Base-by-base conservation (phyloP, 2,113 vertebrate species). In the Spea multiplicata region DNA sequence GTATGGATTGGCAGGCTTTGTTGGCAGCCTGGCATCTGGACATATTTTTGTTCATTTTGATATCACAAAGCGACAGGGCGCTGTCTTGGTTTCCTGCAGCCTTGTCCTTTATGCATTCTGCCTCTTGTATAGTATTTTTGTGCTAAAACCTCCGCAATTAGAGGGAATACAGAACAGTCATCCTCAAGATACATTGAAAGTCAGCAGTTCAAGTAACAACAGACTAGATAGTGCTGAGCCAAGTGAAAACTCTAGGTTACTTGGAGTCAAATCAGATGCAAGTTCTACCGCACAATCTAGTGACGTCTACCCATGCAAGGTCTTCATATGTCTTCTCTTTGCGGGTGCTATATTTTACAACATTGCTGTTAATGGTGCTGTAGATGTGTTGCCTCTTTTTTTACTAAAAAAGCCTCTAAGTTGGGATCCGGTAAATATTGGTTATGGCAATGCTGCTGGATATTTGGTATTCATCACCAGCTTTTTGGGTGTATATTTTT, bases 11-110 rank as follows among this genome's bases (percentile, higher is more conserved):
- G 90, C 94, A 0, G 96, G 96, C 0, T 91, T 98, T 82, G 73
- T 96, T 8, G 97, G 95, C 61, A 99, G 96, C 83, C 83, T 98
- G 82, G 84, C 81, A 9, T 98, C 97, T 0, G 97, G 97, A 10
- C 94, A 98, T 45, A 89, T 98, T 71, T 99, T 97, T 76, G 74
- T 87, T 68, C 17, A 48, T 10, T 89, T 92, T 78, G 84, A 61
- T 3, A 74, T 91, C n/a, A 83, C 0, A 64, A 53, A 91, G 3
- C 82, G 7, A 14, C 84, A 92, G 1, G 96, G 96, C 0, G 86
- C 89, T 0, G 70, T 95, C 82, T 86, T 97, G 78, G 92, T 95
- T 0, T 73, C 67, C 48, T 85, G 91, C 67, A 95, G 95, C 59
- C 85, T 92, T 0, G 45, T 87, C 44, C 88, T 94, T n/a, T 92